Percentiles rank a stretch among this genome's conserved stretches.
phyloP scores from a whole-genome alignment of 2,113 vertebrate species.

The Misgurnus mizolepis region DNA sequence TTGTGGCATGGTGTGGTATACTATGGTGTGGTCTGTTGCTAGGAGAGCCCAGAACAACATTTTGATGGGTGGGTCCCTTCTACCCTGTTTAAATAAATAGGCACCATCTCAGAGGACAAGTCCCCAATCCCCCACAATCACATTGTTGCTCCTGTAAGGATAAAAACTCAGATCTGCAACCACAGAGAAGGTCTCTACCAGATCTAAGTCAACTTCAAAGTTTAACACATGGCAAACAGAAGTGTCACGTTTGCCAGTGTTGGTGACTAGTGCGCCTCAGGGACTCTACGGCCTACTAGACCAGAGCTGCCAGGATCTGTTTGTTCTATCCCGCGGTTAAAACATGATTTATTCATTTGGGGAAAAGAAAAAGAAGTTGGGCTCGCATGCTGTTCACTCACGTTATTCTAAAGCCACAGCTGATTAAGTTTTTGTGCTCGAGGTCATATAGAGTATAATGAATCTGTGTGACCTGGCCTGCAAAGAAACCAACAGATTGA shows the following conservation, averaged over 20 bases:
- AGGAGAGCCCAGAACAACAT: too few species aligned
- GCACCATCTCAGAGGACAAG: too few species aligned
- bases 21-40: too few species aligned
- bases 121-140: too few species aligned
- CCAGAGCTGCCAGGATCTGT: constrained; percentile 8
- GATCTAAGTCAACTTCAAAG: constrained; percentile 4
- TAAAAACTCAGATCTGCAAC: not conserved
- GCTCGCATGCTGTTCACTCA: constrained; percentile 6
- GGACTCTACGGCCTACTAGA: not conserved
- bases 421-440: not conserved
- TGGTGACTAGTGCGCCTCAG: constrained; percentile 7
- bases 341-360: not conserved
- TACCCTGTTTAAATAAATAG: too few species aligned
- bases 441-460: not conserved
- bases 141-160: not conserved
- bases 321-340: not conserved
- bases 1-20: too few species aligned
- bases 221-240: constrained; percentile 20
- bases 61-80: too few species aligned
- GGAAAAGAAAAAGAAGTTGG: not conserved
- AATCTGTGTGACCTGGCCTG: not conserved
- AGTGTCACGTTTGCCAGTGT: constrained; percentile 25
- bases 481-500: not conserved
- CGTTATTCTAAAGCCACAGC: not conserved
- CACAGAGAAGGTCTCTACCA: not conserved